A percentile compares a stretch with the other conserved stretches of the same genome.
phyloP scores from a whole-genome alignment of 2,888 invertebrate species.

The Diloba caeruleocephala region DNA sequence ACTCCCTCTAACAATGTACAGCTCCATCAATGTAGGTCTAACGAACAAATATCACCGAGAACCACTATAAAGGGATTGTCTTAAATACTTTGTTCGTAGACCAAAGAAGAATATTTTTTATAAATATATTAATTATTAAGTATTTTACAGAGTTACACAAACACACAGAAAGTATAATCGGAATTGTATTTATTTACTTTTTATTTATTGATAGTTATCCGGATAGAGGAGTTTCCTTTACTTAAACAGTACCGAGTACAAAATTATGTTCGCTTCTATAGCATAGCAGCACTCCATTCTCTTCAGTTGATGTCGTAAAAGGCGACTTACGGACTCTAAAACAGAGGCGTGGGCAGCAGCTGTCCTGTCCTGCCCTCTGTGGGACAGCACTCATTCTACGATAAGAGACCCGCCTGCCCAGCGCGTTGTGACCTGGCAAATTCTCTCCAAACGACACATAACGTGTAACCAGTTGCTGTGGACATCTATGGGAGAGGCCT shows the following conservation, averaged over 20 bases:
- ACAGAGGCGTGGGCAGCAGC: no score
- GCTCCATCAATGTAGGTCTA: conserved; percentile 40
- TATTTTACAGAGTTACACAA: conserved; percentile 74
- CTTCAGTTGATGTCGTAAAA: no score
- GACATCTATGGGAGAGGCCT: no score
- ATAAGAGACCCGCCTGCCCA: no score
- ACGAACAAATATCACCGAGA: conserved; percentile 36
- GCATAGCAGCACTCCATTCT: no score
- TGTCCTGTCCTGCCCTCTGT: no score
- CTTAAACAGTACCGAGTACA: conserved; percentile 70
- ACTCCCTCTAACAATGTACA: conserved; percentile 61
- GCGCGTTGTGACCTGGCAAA: no score
- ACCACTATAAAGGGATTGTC: conserved; percentile 12
- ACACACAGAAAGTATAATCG: conserved; percentile 61
- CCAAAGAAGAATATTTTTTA: conserved; percentile 57
- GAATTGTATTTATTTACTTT: conserved; percentile 52
- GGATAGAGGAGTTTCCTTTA: conserved; percentile 27
- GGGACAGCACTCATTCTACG: no score
- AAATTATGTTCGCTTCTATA: conserved; percentile 74
- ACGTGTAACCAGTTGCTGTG: no score
- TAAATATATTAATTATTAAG: conserved; percentile 54
- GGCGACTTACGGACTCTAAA: no score
- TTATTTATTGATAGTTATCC: conserved; percentile 38
- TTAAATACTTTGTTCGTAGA: conserved; percentile 47
- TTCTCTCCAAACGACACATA: no score